Percentiles rank a stretch among this genome's conserved stretches.
Evolutionary conservation across 1,140 invertebrate species (phyloP).

Genomic region (Druon quercuslanigerum): DNA sequence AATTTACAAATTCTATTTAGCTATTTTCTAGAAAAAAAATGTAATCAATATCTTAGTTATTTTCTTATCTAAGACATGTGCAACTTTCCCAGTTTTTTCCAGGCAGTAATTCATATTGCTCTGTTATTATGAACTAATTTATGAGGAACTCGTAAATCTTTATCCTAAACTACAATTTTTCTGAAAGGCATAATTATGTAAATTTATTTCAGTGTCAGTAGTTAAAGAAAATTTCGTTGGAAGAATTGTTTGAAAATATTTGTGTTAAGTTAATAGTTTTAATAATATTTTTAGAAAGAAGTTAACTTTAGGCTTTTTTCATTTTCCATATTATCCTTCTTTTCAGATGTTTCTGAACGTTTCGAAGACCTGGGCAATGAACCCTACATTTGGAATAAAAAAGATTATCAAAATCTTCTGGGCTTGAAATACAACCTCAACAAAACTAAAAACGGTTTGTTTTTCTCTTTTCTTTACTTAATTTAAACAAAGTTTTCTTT

Average conservation of each 20-base stretch:
- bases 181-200: not conserved
- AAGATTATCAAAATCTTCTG: slow-evolving; percentile 45
- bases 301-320: slow-evolving; percentile 59
- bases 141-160: slow-evolving; percentile 5
- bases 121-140: not conserved
- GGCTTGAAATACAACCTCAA: slow-evolving; percentile 40
- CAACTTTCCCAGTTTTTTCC: too few relatives aligned
- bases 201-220: slow-evolving; percentile 14
- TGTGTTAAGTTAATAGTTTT: too few relatives aligned
- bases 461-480: not conserved
- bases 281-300: slow-evolving; percentile 24
- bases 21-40: slow-evolving; percentile 37
- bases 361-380: slow-evolving; percentile 54
- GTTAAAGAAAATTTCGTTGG: slow-evolving; percentile 38
- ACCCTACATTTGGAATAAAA: slow-evolving; percentile 55
- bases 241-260: slow-evolving; percentile 38
- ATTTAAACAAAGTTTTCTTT: too few relatives aligned
- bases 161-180: not conserved
- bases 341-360: slow-evolving; percentile 57
- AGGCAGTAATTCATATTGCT: too few relatives aligned
- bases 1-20: not conserved
- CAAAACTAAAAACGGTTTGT: slow-evolving; percentile 42
- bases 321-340: slow-evolving; percentile 60
- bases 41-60: too few relatives aligned
- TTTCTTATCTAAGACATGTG: too few relatives aligned